Evolutionary conservation across 2,888 invertebrate species (phyloP), one percentile per base, ranked within the genome.

Genomic region (Xanthia icteritia): DNA sequence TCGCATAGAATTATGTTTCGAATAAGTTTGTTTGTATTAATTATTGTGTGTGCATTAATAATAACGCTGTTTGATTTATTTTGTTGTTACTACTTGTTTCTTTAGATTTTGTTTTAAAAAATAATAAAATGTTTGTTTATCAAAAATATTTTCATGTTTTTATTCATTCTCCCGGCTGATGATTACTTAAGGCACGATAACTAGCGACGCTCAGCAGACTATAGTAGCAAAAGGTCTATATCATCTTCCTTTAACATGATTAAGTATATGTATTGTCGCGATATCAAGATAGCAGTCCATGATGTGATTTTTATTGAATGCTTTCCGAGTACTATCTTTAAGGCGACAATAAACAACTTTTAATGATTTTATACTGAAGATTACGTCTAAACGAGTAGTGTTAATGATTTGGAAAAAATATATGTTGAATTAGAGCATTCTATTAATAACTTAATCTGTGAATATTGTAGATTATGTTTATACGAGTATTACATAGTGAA

Each of bases 101-200:
- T 77, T 80, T 82, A 84, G 85, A 64, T 74, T 80, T 89, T 89
- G 89, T 89, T 89, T 87, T 79, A 61, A 84, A 88, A 88, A 89
- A 88, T 88, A 89, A 87, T 87, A 86, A 88, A 89, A 82, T 77
- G 84, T 83, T 89, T 89, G 86, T 88, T 88, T 83, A 85, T 79
- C 0, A 86, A 75, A 79, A 76, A 75, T 56, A 42, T 48, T 39
- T 64, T 27, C 0, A 1, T 51, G 3, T 8, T 60, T 67, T 67
- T 68, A 67, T 78, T 77, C 8, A 45, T 56, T 54, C 2, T 8
- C 23, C 23, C 5, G 2, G 8, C 36, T 36, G 3, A 5, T 75
- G 5, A 51, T 36, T 1, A 36, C 4, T 15, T 6, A 51, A 67
- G 9, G 23, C 15, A 36, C 23, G 4, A 9, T 23, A 67, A 9